Evolutionary conservation across 1,140 invertebrate species (phyloP).

Genomic region (Hormaphis cornu): DNA sequence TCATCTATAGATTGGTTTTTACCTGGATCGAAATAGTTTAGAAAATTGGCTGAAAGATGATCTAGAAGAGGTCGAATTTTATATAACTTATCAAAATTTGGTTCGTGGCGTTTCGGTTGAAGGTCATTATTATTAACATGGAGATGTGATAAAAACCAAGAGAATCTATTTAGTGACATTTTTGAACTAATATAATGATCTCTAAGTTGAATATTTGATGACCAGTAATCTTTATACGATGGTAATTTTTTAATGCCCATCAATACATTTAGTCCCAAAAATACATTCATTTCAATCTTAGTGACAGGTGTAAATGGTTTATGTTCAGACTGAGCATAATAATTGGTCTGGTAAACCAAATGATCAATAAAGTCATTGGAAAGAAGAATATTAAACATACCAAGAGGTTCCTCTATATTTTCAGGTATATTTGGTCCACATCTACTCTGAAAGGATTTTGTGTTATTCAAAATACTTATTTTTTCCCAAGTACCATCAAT

Average conservation of each 20-base stretch:
- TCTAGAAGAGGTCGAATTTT: constrained; percentile 30
- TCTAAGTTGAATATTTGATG: neutral
- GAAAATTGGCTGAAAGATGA: neutral
- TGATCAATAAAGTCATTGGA: neutral
- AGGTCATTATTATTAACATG: constrained; percentile 31
- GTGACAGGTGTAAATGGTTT: neutral
- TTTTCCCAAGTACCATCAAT: too few species aligned
- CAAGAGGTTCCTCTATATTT: neutral
- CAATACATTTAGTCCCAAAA: neutral
- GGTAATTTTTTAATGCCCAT: neutral
- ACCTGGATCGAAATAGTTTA: neutral
- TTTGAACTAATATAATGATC: neutral
- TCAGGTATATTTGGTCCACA: neutral
- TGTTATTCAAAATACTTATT: too few species aligned
- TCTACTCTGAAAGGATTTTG: too few species aligned
- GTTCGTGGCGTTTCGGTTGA: neutral
- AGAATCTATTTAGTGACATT: constrained; percentile 32
- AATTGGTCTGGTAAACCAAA: neutral
- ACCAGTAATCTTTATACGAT: constrained; percentile 30
- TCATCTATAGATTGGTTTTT: constrained; percentile 29
- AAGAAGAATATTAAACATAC: neutral
- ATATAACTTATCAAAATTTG: constrained; percentile 32
- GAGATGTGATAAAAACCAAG: constrained; percentile 22
- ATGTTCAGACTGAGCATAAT: neutral
- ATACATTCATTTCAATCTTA: neutral